phyloP scores from a whole-genome alignment of 2,113 vertebrate genomes.

The Sialia sialis region DNA sequence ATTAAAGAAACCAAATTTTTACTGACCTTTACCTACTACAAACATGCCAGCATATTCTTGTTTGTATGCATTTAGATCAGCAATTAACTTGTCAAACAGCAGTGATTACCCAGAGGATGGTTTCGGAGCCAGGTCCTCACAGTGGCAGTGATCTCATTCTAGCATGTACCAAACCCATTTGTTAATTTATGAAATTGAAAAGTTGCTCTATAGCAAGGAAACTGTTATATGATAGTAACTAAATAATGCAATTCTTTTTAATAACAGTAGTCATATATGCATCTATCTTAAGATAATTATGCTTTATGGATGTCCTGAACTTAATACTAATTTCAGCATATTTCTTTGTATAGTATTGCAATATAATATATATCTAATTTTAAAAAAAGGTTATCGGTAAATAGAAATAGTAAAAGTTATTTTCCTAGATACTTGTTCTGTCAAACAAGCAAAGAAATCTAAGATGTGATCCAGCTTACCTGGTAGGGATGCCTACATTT shows the following conservation, averaged over 20 bases:
- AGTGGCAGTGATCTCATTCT: background rate
- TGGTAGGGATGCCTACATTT: background rate
- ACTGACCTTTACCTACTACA: background rate
- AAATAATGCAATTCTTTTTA: background rate
- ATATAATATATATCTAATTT: background rate
- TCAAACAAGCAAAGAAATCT: background rate
- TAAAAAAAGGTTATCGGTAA: background rate
- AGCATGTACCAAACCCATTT: background rate
- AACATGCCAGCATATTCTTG: background rate
- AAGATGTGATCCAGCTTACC: background rate
- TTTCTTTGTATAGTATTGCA: background rate
- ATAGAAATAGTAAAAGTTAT: background rate
- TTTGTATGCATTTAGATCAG: background rate
- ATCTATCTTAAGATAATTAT: background rate
- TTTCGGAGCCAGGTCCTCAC: background rate
- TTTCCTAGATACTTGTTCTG: background rate
- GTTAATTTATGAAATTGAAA: background rate
- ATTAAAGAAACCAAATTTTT: background rate
- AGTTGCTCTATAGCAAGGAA: background rate
- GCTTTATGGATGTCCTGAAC: background rate
- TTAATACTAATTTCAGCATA: background rate
- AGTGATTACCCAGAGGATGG: background rate
- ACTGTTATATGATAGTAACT: background rate
- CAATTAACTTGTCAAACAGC: background rate
- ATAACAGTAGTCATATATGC: background rate